Percentiles rank a stretch among this genome's conserved stretches.
Conservation (phyloP, 1,140 invertebrate genomes). For the Popillia japonica region DNA sequence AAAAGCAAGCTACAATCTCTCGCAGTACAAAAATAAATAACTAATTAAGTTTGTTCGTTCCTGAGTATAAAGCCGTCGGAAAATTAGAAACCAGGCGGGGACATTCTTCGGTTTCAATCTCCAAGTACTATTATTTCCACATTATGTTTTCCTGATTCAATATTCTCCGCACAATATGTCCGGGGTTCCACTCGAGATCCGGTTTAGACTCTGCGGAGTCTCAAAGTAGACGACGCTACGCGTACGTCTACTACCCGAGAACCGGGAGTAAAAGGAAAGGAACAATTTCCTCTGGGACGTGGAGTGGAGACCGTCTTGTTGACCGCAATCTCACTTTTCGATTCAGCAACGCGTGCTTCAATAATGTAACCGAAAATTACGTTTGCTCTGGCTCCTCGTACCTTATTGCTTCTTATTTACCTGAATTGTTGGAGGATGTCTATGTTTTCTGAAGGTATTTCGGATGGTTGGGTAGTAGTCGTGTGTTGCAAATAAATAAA, state of each 20-base stretch:
- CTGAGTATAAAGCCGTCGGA: neutral
- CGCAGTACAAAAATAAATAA: neutral
- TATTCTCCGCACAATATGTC: constrained; percentile 30
- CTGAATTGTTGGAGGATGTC: neutral
- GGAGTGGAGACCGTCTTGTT: neutral
- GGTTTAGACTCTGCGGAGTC: constrained; percentile 10
- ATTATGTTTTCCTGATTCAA: constrained; percentile 35
- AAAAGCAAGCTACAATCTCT: neutral
- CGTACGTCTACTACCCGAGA: neutral
- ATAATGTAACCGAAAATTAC: constrained; percentile 34
- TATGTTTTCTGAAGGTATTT: neutral
- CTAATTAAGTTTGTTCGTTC: neutral
- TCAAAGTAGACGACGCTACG: neutral
- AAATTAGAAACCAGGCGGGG: constrained; percentile 22
- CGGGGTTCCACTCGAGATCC: constrained; percentile 6
- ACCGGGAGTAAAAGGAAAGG: neutral
- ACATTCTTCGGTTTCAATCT: constrained; percentile 17
- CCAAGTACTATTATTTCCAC: constrained; percentile 26
- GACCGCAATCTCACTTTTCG: constrained; percentile 32
- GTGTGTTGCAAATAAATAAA: no score
- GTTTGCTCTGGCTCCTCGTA: constrained; percentile 1
- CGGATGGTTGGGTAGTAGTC: no score
- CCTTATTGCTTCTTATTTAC: constrained; percentile 18
- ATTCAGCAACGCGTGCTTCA: constrained; percentile 24
- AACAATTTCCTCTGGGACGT: constrained; percentile 27